Evolutionary conservation across 2,113 vertebrate genomes (phyloP).

Genomic region (Chlorodrepanis virens): DNA sequence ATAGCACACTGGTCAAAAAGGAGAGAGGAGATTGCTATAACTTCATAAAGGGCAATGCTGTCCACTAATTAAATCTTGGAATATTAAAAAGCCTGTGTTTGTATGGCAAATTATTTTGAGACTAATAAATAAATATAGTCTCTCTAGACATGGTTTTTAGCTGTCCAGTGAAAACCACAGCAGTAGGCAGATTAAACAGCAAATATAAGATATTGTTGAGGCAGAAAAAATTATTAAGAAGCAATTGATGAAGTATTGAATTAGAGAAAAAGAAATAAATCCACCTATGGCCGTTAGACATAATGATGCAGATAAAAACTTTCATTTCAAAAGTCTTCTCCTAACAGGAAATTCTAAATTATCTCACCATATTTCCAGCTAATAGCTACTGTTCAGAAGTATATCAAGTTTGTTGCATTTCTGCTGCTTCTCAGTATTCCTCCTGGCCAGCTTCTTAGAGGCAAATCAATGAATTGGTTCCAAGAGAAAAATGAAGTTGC

Average conservation of each 20-base stretch:
- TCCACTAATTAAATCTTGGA: background rate
- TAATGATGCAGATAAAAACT: background rate
- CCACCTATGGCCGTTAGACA: background rate
- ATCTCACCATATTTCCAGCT: background rate
- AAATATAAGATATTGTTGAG: background rate
- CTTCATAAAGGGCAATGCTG: background rate
- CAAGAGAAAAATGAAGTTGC: background rate
- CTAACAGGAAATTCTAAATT: background rate
- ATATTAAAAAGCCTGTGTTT: background rate
- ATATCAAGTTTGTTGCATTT: background rate
- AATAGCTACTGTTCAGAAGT: background rate
- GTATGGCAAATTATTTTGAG: background rate
- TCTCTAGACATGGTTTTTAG: background rate
- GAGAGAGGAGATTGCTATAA: background rate
- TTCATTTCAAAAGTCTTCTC: background rate
- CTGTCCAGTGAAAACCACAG: background rate
- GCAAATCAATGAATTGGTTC: background rate
- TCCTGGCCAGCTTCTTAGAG: background rate
- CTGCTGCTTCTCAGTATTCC: background rate
- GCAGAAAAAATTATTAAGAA: background rate
- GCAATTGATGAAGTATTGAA: background rate
- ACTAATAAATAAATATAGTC: background rate
- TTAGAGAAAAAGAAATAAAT: background rate
- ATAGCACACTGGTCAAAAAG: background rate
- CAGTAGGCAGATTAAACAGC: background rate